Percentiles rank a stretch among this genome's conserved stretches.
These are phyloP conservation scores for Thecophora atra DNA, from an alignment of 2,888 invertebrate species.

Conservation along the genomic window DNA sequence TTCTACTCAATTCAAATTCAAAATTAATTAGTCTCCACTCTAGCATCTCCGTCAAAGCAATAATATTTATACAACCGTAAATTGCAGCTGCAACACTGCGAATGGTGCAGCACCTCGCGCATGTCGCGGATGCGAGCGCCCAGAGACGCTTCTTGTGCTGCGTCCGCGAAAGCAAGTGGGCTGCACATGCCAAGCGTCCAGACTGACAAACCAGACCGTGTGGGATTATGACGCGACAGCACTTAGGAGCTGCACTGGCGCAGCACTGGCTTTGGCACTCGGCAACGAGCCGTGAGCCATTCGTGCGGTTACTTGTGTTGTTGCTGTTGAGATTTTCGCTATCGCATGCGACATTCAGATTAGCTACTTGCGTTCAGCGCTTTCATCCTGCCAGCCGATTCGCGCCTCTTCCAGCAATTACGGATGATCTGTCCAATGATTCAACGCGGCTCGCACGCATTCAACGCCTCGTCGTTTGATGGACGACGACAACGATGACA, in stretches of 20 bases:
- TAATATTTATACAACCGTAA: slow-evolving; percentile 56
- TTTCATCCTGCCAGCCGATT: slow-evolving; percentile 38
- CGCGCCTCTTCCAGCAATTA: slow-evolving; percentile 24
- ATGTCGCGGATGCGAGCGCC: background rate
- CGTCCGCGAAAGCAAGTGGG: slow-evolving; percentile 30
- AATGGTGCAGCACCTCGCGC: background rate
- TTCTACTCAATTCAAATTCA: slow-evolving; percentile 53
- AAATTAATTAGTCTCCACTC: slow-evolving; percentile 63
- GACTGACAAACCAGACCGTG: slow-evolving; percentile 46
- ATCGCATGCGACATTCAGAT: slow-evolving; percentile 47
- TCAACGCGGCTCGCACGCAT: slow-evolving; percentile 26
- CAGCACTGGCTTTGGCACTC: too few species aligned
- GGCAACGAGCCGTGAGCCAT: background rate
- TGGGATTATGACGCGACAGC: slow-evolving; percentile 58
- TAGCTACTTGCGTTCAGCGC: slow-evolving; percentile 45
- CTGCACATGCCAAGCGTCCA: slow-evolving; percentile 42
- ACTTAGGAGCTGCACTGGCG: slow-evolving; percentile 46
- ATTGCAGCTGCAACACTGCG: slow-evolving; percentile 51
- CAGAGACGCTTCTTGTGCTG: slow-evolving; percentile 15
- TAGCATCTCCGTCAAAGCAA: slow-evolving; percentile 58
- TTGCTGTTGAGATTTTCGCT: slow-evolving; percentile 24
- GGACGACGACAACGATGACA: slow-evolving; percentile 8
- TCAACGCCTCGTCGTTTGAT: slow-evolving; percentile 25
- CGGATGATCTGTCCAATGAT: slow-evolving; percentile 35
- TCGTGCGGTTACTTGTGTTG: background rate